Evolutionary conservation across 2,797 vertebrate species (phyloP), one percentile per base, ranked within the genome.

Genomic region (Todus mexicanus): DNA sequence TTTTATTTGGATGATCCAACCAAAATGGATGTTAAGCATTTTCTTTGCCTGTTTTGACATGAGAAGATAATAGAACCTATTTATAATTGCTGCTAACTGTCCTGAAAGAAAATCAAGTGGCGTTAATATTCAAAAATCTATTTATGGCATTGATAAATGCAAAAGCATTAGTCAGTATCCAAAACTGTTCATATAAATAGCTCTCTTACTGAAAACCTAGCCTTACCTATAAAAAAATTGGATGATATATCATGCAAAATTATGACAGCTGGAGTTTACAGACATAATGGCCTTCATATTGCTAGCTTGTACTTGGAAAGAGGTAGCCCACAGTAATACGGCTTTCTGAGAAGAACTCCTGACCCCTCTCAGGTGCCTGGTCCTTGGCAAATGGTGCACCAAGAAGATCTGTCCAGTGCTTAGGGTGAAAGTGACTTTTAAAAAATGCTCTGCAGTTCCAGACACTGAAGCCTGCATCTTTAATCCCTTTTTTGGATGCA

Each of bases 351-450:
- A 87, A 64, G 25, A 87, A 26, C 35, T 73, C 13, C 57, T 74
- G 38, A 50, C 53, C 70, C 14, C 71, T 16, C 45, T 91, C 40
- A 26, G 45, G 38, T 85, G 57, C 25, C 53, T 77, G 51, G n/a
- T n/a, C 0, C 0, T 53, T 76, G 53, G 45, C 29, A 38, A 53
- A 35, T 2, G 4, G 51, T 45, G 35, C 9, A 31, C 14, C 0
- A 1, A n/a, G 69, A 77, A 22, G 20, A 40, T 57, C n/a, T 63
- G 25, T 63, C 48, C 76, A 82, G 40, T 1, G 2, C 53, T 63
- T 59, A 7, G 43, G 16, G 18, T 76, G n/a, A 51, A 90, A 72
- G 35, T 12, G 7, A 74, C 70, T 74, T 81, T 65, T 42, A 45
- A 63, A 57, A 83, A 33, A 16, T 23, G 12, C 60, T 14, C 18